Evolutionary conservation across 2,797 vertebrate species (phyloP), one percentile per base, ranked within the genome.

Genomic region (Ciconia nigra): DNA sequence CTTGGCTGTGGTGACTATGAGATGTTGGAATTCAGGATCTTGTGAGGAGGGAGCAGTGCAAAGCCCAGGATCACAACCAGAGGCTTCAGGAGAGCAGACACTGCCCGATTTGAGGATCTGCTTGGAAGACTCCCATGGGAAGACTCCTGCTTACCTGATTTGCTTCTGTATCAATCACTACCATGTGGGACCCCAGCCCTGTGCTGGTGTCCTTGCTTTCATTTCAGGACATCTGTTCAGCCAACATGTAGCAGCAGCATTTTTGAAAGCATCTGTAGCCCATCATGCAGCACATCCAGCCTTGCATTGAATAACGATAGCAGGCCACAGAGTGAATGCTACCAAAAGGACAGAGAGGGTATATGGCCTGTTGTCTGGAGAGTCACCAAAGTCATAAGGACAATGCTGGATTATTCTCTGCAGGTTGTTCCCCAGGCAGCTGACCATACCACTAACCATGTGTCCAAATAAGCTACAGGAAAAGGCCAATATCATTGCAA

Each of bases 241-340:
- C 58, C 52, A 95, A 96, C 55, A 96, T 93, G 52, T 92, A 93
- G 52, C 95, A 97, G 55, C 95, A 97, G 58, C 80, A 96, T 8
- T 88, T 87, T 15, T 95, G 90, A 92, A 96, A 97, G 62, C 58
- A 70, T 63, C 89, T 7, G 96, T 94, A 96, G 12, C 82, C 74
- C 33, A 19, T 33, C 7, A n/a, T 96, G 66, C 97, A 97, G n/a
- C 94, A 96, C 12, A 28, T 49, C 55, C 51, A 26, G 47, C 35
- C 13, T 73, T 33, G 37, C 35, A 39, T 44, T 63, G 49, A 18
- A 42, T 33, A 67, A 9, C 1, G 3, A 44, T 12, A 62, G 26
- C 11, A 51, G 15, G n/a, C 16, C 37, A 77, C 33, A 55, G 24
- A 47, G 44, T 31, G 42, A 63, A 49, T 22, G 14, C n/a, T 47